phyloP scores from a whole-genome alignment of 2,888 invertebrate genomes.

The Cheiracanthium punctorium region DNA sequence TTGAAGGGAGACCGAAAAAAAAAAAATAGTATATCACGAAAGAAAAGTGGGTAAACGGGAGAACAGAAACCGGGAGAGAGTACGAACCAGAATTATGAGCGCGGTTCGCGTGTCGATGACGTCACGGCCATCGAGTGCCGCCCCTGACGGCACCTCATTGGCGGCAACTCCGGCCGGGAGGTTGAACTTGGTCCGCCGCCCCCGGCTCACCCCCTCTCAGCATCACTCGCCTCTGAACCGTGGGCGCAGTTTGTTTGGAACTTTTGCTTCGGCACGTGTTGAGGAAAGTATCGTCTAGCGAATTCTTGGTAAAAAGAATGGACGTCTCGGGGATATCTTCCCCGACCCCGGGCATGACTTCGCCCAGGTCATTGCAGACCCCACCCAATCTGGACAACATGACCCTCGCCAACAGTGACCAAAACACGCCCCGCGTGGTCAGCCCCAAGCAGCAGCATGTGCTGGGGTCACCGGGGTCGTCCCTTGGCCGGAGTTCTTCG shows the following conservation, averaged over 20 bases:
- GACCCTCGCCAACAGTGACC: slow-evolving; percentile 20
- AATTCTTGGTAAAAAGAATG: slow-evolving; percentile 29
- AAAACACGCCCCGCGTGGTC: slow-evolving; percentile 38
- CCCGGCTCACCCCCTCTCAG: slow-evolving; percentile 28
- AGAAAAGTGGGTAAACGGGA: slow-evolving; percentile 12
- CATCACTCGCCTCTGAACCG: slow-evolving; percentile 22
- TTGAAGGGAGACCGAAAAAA: no score
- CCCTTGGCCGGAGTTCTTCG: slow-evolving; percentile 55
- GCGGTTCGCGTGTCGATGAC: slow-evolving; percentile 61
- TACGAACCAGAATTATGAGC: slow-evolving; percentile 62
- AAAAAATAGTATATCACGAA: background rate
- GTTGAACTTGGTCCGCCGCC: slow-evolving; percentile 26
- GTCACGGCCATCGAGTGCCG: slow-evolving; percentile 46
- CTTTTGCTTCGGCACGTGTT: slow-evolving; percentile 46
- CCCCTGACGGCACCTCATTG: slow-evolving; percentile 49
- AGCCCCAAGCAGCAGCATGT: slow-evolving; percentile 60
- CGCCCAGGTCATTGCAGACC: slow-evolving; percentile 63
- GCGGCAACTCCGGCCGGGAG: slow-evolving; percentile 37
- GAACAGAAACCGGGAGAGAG: slow-evolving; percentile 6
- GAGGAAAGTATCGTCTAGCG: slow-evolving; percentile 31
- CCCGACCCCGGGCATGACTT: slow-evolving; percentile 54
- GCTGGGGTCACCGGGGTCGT: slow-evolving; percentile 38
- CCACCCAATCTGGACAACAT: slow-evolving; percentile 67
- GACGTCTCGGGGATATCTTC: slow-evolving; percentile 52
- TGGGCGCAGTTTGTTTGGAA: slow-evolving; percentile 63